phyloP scores from a whole-genome alignment of 2,888 invertebrate species.

The Eulithis prunata region DNA sequence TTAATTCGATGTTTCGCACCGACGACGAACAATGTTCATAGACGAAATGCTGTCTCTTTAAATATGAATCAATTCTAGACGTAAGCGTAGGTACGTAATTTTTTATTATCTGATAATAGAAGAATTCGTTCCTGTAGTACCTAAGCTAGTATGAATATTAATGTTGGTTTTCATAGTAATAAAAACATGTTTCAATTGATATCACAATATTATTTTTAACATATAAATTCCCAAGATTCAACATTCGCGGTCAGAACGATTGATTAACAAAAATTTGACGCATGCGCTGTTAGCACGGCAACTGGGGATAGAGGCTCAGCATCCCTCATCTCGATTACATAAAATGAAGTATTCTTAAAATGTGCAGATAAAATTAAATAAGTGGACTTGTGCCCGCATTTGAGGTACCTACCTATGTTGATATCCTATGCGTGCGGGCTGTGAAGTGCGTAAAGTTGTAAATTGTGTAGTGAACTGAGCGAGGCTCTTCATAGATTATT shows the following conservation, averaged over 20 bases:
- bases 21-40: too few species aligned
- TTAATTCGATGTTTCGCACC: too few species aligned
- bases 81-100: too few species aligned
- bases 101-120: too few species aligned
- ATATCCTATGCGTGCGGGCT: constrained; percentile 2
- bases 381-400: background rate
- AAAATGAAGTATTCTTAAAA: constrained; percentile 39
- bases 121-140: too few species aligned
- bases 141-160: background rate
- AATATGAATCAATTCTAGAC: too few species aligned
- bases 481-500: constrained; percentile 56
- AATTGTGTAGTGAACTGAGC: constrained; percentile 24
- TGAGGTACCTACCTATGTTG: constrained; percentile 14
- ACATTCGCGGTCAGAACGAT: constrained; percentile 25
- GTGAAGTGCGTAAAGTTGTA: constrained; percentile 8
- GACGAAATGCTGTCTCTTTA: too few species aligned
- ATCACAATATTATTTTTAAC: background rate
- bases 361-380: constrained; percentile 22
- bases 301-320: constrained; percentile 66
- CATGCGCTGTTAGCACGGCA: constrained; percentile 67
- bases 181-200: background rate
- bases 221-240: background rate
- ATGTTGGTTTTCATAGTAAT: background rate
- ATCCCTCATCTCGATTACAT: constrained; percentile 60
- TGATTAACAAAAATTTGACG: constrained; percentile 48